These are phyloP conservation scores for Chionodraco myersi DNA, from an alignment of 2,113 vertebrate species.

Conservation along the genomic window DNA sequence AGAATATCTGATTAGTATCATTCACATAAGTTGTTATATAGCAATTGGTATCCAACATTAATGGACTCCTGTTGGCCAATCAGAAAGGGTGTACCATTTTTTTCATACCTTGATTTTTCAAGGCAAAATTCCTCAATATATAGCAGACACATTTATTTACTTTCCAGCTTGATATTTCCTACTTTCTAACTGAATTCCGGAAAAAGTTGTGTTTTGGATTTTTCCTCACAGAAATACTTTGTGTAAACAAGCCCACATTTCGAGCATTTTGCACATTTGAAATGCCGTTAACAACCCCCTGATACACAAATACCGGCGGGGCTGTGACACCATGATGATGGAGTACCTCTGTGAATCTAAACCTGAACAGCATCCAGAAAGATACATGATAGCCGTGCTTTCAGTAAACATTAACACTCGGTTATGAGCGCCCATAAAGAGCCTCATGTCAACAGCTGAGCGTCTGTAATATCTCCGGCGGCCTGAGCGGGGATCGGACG, in stretches of 20 bases:
- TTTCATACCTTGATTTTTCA: too few relatives aligned
- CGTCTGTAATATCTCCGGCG: constrained; percentile 56
- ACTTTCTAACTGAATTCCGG: too few relatives aligned
- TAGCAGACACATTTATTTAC: too few relatives aligned
- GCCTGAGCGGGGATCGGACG: constrained; percentile 5
- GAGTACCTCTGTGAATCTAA: constrained; percentile 39
- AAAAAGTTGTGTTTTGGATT: too few relatives aligned
- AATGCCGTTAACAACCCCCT: constrained; percentile 2
- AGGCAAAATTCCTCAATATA: too few relatives aligned
- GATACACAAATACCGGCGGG: neutral
- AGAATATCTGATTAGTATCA: too few relatives aligned
- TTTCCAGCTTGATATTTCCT: too few relatives aligned
- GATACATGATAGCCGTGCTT: constrained; percentile 77
- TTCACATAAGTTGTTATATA: too few relatives aligned
- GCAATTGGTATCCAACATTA: too few relatives aligned
- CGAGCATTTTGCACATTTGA: constrained; percentile 9
- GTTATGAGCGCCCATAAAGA: constrained; percentile 77
- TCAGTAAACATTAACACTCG: constrained; percentile 82
- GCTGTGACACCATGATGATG: constrained; percentile 25
- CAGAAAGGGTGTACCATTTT: too few relatives aligned
- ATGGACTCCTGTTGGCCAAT: too few relatives aligned
- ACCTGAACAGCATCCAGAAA: constrained; percentile 45
- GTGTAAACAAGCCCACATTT: neutral
- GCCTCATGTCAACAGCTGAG: constrained; percentile 82
- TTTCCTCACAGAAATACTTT: too few relatives aligned